A percentile compares a stretch with the other conserved stretches of the same genome.
These are phyloP conservation scores for Camponotus vicinus DNA, from an alignment of 1,140 invertebrate genomes.

Conservation along the genomic window DNA sequence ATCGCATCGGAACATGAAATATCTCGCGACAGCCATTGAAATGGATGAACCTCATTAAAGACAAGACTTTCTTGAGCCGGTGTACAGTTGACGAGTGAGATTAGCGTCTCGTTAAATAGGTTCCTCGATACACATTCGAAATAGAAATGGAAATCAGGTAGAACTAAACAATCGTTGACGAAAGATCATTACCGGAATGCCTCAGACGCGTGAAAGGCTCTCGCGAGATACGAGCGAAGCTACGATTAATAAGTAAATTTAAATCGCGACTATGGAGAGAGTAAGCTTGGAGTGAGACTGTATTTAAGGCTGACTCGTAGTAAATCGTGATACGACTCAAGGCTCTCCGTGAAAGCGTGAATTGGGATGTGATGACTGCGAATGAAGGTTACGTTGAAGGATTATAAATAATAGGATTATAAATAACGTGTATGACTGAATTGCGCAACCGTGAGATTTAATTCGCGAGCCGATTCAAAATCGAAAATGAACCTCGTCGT, in stretches of 20 bases:
- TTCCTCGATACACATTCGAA: slow-evolving; percentile 15
- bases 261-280: background rate
- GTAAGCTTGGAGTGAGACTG: background rate
- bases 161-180: background rate
- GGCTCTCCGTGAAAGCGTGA: background rate
- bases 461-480: background rate
- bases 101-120: slow-evolving; percentile 13
- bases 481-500: background rate
- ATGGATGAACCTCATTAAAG: slow-evolving; percentile 26
- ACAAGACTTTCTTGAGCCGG: slow-evolving; percentile 19
- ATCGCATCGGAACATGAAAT: background rate
- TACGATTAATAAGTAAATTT: slow-evolving; percentile 23
- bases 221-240: background rate
- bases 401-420: background rate
- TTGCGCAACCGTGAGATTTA: background rate
- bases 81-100: slow-evolving; percentile 15
- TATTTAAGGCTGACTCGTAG: slow-evolving; percentile 27
- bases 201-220: background rate
- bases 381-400: background rate
- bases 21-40: slow-evolving; percentile 21
- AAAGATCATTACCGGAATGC: background rate
- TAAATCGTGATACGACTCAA: slow-evolving; percentile 10
- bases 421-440: slow-evolving; percentile 7
- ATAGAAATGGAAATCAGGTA: background rate
- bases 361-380: slow-evolving; percentile 1